phyloP scores from a whole-genome alignment of 1,140 invertebrate genomes.

The Aphaenogaster floridana region DNA sequence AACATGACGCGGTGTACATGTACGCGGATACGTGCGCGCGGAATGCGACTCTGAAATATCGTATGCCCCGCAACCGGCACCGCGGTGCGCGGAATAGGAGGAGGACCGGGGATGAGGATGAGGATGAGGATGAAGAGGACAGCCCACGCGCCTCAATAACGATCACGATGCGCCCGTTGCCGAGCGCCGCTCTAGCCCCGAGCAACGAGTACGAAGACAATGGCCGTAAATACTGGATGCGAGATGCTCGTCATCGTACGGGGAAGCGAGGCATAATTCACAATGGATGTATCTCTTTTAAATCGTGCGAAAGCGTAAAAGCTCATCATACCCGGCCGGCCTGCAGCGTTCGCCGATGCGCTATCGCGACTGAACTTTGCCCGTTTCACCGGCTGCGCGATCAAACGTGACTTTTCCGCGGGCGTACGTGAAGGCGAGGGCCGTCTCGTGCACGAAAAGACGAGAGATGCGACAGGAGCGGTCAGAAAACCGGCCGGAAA shows the following conservation, averaged over 20 bases:
- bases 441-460: not conserved
- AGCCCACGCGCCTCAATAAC: slow-evolving; percentile 77
- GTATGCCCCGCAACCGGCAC: slow-evolving; percentile 1
- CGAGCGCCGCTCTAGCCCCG: slow-evolving; percentile 60
- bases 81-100: slow-evolving; percentile 18
- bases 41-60: slow-evolving; percentile 59
- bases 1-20: slow-evolving; percentile 5
- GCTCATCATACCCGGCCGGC: slow-evolving; percentile 63
- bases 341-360: slow-evolving; percentile 56
- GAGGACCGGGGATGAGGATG: slow-evolving; percentile 12
- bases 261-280: slow-evolving; percentile 77
- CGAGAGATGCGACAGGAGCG: not conserved
- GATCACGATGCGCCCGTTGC: slow-evolving; percentile 73
- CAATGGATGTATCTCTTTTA: slow-evolving; percentile 77
- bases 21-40: slow-evolving; percentile 48
- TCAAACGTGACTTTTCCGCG: slow-evolving; percentile 76
- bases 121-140: slow-evolving; percentile 66
- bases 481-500: not conserved
- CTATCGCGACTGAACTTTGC: slow-evolving; percentile 75
- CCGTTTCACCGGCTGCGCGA: slow-evolving; percentile 71
- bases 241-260: slow-evolving; percentile 77
- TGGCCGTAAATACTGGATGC: slow-evolving; percentile 77
- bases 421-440: slow-evolving; percentile 1
- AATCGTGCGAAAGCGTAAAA: slow-evolving; percentile 78
- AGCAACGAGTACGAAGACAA: slow-evolving; percentile 71